phyloP scores from a whole-genome alignment of 1,140 invertebrate species.

The Maconellicoccus hirsutus region DNA sequence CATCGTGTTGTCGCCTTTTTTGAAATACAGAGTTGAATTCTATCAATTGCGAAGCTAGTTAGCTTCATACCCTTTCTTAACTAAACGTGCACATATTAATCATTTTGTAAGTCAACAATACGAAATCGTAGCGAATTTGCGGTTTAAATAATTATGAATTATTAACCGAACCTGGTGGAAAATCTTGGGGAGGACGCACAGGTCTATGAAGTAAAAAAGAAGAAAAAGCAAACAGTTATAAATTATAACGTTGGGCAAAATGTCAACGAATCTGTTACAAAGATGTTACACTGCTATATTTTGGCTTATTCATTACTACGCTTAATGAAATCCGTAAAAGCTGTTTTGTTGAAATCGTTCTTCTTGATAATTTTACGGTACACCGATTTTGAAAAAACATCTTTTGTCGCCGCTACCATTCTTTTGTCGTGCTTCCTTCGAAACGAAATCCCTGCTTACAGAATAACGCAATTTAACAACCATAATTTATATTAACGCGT shows the following conservation, averaged over 20 bases:
- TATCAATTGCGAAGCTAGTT: no score
- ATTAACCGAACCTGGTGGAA: slow-evolving; percentile 1
- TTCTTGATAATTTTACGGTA: slow-evolving; percentile 18
- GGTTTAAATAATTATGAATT: slow-evolving; percentile 23
- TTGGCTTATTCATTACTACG: slow-evolving; percentile 21
- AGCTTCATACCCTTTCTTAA: background rate
- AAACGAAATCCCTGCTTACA: background rate
- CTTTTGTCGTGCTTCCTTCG: background rate
- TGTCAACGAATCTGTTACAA: slow-evolving; percentile 22
- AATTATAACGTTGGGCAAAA: slow-evolving; percentile 20
- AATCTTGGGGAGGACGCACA: background rate
- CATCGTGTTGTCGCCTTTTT: no score
- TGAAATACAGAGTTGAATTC: no score
- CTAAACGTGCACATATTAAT: background rate
- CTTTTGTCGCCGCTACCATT: slow-evolving; percentile 6
- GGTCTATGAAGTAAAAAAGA: background rate
- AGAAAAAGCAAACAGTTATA: slow-evolving; percentile 21
- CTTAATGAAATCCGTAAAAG: slow-evolving; percentile 22
- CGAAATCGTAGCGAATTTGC: slow-evolving; percentile 17
- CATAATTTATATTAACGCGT: slow-evolving; percentile 21
- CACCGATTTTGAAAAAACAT: slow-evolving; percentile 19
- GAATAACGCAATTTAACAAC: slow-evolving; percentile 14
- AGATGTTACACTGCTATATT: slow-evolving; percentile 16
- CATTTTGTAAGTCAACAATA: background rate
- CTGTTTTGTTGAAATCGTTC: slow-evolving; percentile 21